Conservation (phyloP, 2,888 invertebrate species). For the Bellardia bayeri region DNA sequence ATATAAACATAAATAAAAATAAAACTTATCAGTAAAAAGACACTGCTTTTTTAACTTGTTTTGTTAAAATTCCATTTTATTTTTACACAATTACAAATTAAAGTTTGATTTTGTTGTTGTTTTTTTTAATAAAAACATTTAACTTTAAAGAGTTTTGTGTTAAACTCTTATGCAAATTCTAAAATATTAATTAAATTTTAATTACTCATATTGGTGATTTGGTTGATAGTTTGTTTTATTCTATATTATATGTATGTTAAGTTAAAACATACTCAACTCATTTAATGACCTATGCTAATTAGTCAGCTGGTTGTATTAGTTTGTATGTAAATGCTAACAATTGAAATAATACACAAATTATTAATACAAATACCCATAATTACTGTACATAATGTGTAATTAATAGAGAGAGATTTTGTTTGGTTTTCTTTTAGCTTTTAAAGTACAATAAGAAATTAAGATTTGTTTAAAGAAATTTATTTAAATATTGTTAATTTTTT, state of each 20-base stretch:
- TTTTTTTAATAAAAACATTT: conserved; percentile 38
- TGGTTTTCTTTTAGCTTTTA: conserved; percentile 5
- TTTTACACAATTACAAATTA: conserved; percentile 24
- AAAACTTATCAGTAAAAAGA: neutral
- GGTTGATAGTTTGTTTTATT: neutral
- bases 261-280: conserved; percentile 2
- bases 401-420: neutral
- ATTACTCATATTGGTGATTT: neutral
- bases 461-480: neutral
- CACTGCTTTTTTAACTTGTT: neutral
- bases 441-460: neutral
- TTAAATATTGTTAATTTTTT: conserved; percentile 13
- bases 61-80: conserved; percentile 35
- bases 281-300: conserved; percentile 37
- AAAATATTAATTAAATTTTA: conserved; percentile 4
- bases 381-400: neutral
- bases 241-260: no score
- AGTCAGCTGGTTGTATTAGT: neutral
- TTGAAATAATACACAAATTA: conserved; percentile 39
- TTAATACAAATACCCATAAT: neutral
- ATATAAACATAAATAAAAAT: neutral
- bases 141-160: conserved; percentile 9
- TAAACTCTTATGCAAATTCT: neutral
- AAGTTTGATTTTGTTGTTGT: neutral
- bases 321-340: conserved; percentile 46